phyloP scores from a whole-genome alignment of 2,113 vertebrate species.

The Rattus rattus region DNA sequence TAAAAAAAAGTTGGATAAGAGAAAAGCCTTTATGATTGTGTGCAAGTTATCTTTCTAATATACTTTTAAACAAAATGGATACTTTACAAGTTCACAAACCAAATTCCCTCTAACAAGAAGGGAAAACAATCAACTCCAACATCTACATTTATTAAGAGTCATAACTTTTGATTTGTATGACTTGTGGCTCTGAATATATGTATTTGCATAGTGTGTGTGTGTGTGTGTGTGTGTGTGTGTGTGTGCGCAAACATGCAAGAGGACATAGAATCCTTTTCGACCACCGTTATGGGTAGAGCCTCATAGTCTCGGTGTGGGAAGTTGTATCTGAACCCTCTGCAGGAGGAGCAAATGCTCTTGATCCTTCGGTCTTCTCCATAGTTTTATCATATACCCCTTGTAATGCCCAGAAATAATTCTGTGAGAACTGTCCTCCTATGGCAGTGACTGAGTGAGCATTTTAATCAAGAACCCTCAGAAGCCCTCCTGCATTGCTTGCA shows the following conservation, averaged over 20 bases:
- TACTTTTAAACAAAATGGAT: not conserved
- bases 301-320: not conserved
- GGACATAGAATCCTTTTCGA: not conserved
- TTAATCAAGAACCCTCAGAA: not conserved
- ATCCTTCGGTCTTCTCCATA: too few relatives aligned
- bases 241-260: not conserved
- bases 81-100: not conserved
- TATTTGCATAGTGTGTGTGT: not conserved
- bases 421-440: not conserved
- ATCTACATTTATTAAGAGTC: not conserved
- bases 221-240: too few relatives aligned
- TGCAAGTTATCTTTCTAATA: not conserved
- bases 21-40: not conserved
- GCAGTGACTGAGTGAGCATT: not conserved
- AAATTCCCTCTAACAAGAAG: not conserved
- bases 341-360: not conserved
- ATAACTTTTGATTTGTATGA: not conserved
- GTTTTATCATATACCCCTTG: not conserved
- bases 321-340: not conserved
- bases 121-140: not conserved
- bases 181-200: not conserved
- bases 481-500: not conserved
- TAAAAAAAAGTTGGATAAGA: not conserved
- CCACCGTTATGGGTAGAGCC: too few relatives aligned
- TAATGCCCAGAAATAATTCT: not conserved